Evolutionary conservation across 2,888 invertebrate genomes (phyloP), one percentile per base, ranked within the genome.

Genomic region (Spodoptera exigua): DNA sequence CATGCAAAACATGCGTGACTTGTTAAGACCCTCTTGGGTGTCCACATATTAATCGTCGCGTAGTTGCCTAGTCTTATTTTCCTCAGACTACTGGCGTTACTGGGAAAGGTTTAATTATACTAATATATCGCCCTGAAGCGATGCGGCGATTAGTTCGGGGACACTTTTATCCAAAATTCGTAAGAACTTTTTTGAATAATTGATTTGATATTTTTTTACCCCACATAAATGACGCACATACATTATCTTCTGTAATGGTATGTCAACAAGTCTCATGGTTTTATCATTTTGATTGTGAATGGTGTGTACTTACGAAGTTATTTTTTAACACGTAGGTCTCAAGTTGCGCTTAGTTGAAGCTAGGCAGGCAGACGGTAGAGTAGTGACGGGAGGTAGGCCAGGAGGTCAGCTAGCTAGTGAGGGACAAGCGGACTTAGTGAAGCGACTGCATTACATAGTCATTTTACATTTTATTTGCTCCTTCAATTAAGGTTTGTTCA

Each of bases 321-420:
- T 90, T 93, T 91, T 92, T 92, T 87, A 91, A 93, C 91, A 87
- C 88, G 85, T 94, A 94, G 94, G 94, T 93, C 79, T 86, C 89
- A 93, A 93, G 92, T 92, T 89, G 88, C 88, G 89, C 90, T 88
- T 89, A 91, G 89, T 89, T 87, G 89, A 91, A 89, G 90, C 92
- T 93, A 93, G 93, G 93, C 93, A 94, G 93, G 93, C 90, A 90
- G 90, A 87, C 82, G 81, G 76, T 91, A 89, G 85, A 85, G 83
- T 90, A 90, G 84, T 80, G 85, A 87, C 80, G 85, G 85, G 81
- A 89, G 87, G 86, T 91, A 92, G 91, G 90, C 88, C 86, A 82
- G 83, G 84, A 83, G 83, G 41, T 78, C 89, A 86, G 78, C 90
- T 91, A 90, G 89, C 86, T 91, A 92, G 89, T 90, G 89, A 91